phyloP scores from a whole-genome alignment of 1,140 invertebrate genomes.

The Drosophila orosa region DNA sequence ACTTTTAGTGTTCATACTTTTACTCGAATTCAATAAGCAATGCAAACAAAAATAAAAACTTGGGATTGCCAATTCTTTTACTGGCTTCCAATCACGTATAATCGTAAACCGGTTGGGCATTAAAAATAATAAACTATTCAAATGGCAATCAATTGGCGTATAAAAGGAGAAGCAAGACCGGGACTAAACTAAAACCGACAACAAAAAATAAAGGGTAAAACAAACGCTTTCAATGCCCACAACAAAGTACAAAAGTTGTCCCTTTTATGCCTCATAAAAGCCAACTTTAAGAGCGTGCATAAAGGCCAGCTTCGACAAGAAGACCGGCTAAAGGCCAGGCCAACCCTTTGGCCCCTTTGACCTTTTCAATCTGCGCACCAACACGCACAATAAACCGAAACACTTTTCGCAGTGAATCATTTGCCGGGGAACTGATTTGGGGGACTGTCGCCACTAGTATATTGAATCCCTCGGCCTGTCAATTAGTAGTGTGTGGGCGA shows the following conservation, averaged over 20 bases:
- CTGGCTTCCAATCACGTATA: slow-evolving; percentile 26
- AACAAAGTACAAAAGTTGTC: slow-evolving; percentile 47
- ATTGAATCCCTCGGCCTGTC: slow-evolving; percentile 44
- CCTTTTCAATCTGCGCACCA: slow-evolving; percentile 46
- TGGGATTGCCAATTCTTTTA: neutral
- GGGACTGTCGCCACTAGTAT: slow-evolving; percentile 2
- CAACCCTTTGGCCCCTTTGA: slow-evolving; percentile 50
- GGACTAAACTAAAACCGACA: slow-evolving; percentile 36
- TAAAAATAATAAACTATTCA: slow-evolving; percentile 56
- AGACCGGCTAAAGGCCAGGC: slow-evolving; percentile 27
- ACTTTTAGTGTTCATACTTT: neutral
- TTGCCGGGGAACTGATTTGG: slow-evolving; percentile 38
- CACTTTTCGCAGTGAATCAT: slow-evolving; percentile 31
- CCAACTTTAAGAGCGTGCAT: slow-evolving; percentile 39
- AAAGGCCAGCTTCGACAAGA: slow-evolving; percentile 20
- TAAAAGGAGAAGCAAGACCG: slow-evolving; percentile 21
- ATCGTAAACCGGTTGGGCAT: slow-evolving; percentile 33
- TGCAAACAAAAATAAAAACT: neutral
- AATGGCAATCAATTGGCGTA: slow-evolving; percentile 46
- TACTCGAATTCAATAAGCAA: slow-evolving; percentile 21
- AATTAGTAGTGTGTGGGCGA: slow-evolving; percentile 36
- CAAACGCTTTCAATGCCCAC: slow-evolving; percentile 39
- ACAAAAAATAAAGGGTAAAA: slow-evolving; percentile 23
- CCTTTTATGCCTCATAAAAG: slow-evolving; percentile 49
- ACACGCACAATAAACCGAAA: slow-evolving; percentile 48